Conservation (phyloP, 2,888 invertebrate genomes). For the Pycnomerus fuliginosus region DNA sequence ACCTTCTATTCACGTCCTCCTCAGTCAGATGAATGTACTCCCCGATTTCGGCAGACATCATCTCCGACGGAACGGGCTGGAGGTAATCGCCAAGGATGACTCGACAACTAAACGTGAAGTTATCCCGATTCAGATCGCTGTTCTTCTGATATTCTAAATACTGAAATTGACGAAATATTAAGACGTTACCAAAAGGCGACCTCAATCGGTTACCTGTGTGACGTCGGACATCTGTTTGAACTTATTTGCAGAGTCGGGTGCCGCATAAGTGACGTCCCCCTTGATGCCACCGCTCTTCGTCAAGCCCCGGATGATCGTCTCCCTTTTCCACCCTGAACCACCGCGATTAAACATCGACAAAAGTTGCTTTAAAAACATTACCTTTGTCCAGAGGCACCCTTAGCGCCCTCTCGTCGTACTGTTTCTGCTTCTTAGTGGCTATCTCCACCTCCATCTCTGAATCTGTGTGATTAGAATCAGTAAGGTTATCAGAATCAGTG, state of each 20-base stretch:
- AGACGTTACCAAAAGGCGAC: conserved; percentile 2
- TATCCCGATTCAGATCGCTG: conserved; percentile 72
- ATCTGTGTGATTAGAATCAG: conserved; percentile 61
- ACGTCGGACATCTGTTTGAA: conserved; percentile 67
- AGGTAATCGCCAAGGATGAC: conserved; percentile 89
- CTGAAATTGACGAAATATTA: conserved; percentile 52
- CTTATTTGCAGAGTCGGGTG: conserved; percentile 62
- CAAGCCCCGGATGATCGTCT: conserved; percentile 84
- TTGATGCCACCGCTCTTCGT: conserved; percentile 83
- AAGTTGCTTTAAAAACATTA: conserved; percentile 24
- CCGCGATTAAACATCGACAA: background rate
- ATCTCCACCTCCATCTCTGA: conserved; percentile 56
- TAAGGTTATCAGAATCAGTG: conserved; percentile 61
- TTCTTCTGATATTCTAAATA: conserved; percentile 66
- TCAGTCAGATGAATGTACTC: conserved; percentile 78
- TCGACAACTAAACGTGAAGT: conserved; percentile 91
- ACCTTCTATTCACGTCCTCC: conserved; percentile 77
- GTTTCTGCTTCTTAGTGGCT: conserved; percentile 52
- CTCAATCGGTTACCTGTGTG: conserved; percentile 55
- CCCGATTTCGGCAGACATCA: conserved; percentile 63
- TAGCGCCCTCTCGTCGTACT: conserved; percentile 61
- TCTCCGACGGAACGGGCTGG: conserved; percentile 68
- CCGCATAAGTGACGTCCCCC: conserved; percentile 91
- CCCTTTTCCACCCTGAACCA: conserved; percentile 80
- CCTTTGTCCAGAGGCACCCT: conserved; percentile 64